phyloP scores from a whole-genome alignment of 64 coral and sea anemone genomes.

The Dendronephthya gigantea region DNA sequence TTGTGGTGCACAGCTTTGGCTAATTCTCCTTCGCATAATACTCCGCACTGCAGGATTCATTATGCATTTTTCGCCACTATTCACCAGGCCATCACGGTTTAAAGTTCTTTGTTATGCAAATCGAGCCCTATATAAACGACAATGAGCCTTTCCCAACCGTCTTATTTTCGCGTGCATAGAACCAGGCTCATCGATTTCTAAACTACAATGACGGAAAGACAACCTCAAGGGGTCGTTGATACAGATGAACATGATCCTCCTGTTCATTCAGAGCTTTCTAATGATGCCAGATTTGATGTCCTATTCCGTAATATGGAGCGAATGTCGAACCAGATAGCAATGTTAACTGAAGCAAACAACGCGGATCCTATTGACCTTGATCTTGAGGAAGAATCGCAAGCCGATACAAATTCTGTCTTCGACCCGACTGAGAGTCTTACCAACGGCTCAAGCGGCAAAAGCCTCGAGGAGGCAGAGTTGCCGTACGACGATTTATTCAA shows the following conservation, averaged over 20 bases:
- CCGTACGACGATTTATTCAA: conserved; percentile 40
- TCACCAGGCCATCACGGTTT: conserved; percentile 32
- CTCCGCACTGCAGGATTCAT: conserved; percentile 23
- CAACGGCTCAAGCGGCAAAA: neutral
- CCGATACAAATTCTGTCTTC: neutral
- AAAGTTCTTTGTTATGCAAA: neutral
- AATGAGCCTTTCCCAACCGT: neutral
- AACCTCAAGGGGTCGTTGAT: too few species aligned
- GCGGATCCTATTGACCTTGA: neutral
- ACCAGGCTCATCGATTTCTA: too few species aligned
- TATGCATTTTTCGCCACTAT: neutral
- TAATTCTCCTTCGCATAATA: conserved; percentile 11
- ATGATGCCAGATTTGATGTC: too few species aligned
- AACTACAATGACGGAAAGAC: too few species aligned
- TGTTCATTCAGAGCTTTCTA: too few species aligned
- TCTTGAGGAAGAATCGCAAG: neutral
- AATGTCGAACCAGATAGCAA: neutral
- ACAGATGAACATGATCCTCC: too few species aligned
- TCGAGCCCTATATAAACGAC: neutral
- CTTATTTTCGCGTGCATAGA: neutral
- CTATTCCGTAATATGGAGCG: neutral
- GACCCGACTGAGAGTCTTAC: conserved; percentile 13
- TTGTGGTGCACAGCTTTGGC: too few species aligned
- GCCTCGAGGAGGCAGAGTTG: conserved; percentile 17
- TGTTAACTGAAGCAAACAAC: neutral